These are phyloP conservation scores for Drosophila parabipectinata DNA, from an alignment of 1,140 invertebrate genomes.

Conservation along the genomic window DNA sequence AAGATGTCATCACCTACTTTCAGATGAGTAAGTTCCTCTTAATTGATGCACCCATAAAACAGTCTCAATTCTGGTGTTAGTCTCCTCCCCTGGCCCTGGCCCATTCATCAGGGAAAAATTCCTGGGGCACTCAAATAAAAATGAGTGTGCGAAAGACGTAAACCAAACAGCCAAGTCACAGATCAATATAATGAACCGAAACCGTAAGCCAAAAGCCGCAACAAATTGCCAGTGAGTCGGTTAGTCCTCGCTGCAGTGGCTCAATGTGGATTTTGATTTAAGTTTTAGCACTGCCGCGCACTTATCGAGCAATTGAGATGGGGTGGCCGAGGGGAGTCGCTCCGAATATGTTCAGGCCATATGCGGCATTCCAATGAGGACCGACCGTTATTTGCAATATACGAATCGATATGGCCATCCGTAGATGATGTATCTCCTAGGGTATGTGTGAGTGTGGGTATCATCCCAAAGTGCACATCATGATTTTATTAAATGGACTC, in stretches of 20 bases:
- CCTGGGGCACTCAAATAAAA: slow-evolving; percentile 36
- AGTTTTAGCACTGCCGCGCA: slow-evolving; percentile 62
- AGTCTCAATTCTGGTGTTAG: background rate
- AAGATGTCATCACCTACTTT: slow-evolving; percentile 3
- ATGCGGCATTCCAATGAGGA: slow-evolving; percentile 75
- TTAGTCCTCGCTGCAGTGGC: slow-evolving; percentile 37
- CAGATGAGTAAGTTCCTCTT: slow-evolving; percentile 6
- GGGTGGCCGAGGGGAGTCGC: background rate
- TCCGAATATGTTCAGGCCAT: slow-evolving; percentile 23
- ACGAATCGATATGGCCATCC: slow-evolving; percentile 59
- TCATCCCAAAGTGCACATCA: slow-evolving; percentile 82
- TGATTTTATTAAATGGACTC: slow-evolving; percentile 84
- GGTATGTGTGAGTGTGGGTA: slow-evolving; percentile 33
- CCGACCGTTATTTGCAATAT: slow-evolving; percentile 72
- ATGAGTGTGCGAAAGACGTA: slow-evolving; percentile 49
- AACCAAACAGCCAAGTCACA: slow-evolving; percentile 28
- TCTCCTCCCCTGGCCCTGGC: background rate
- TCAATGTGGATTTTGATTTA: slow-evolving; percentile 70
- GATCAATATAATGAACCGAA: slow-evolving; percentile 58
- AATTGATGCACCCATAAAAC: slow-evolving; percentile 34
- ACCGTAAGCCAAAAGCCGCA: slow-evolving; percentile 46
- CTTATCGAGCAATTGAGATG: slow-evolving; percentile 70
- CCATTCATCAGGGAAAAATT: slow-evolving; percentile 9
- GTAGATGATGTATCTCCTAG: slow-evolving; percentile 31
- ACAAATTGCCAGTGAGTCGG: slow-evolving; percentile 44